These are phyloP conservation scores for Spilarctia lutea DNA, from an alignment of 2,888 invertebrate genomes.

Conservation along the genomic window DNA sequence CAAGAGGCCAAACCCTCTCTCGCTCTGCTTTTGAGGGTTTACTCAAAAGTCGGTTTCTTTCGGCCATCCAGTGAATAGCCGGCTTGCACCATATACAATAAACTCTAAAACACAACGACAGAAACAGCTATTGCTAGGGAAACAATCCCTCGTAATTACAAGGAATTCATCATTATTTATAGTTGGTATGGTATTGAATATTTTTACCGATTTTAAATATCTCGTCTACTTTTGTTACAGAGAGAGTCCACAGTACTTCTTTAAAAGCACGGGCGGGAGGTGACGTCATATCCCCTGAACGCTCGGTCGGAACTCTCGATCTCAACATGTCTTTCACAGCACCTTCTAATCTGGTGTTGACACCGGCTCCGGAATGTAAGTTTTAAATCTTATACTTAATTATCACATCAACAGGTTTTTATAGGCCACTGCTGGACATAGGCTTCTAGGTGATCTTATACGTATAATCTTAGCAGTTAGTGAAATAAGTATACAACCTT, in stretches of 20 bases:
- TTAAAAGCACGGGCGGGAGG: conserved; percentile 79
- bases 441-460: not conserved
- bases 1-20: no score
- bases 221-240: conserved; percentile 54
- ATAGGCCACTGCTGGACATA: not conserved
- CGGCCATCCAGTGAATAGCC: no score
- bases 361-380: conserved; percentile 83
- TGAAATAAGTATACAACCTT: not conserved
- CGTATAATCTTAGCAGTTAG: not conserved
- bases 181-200: not conserved
- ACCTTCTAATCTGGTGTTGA: conserved; percentile 80
- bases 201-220: not conserved
- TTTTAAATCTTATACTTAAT: conserved; percentile 20
- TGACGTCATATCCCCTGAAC: conserved; percentile 76
- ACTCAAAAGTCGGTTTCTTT: no score
- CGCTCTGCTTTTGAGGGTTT: no score
- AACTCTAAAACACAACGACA: no score
- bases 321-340: conserved; percentile 76
- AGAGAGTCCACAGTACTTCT: conserved; percentile 72
- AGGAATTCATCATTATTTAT: not conserved
- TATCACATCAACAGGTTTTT: not conserved
- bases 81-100: no score
- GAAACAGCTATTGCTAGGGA: no score
- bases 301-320: conserved; percentile 75
- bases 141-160: no score